phyloP scores from a whole-genome alignment of 1,140 invertebrate genomes.

The Drosophila santomea region DNA sequence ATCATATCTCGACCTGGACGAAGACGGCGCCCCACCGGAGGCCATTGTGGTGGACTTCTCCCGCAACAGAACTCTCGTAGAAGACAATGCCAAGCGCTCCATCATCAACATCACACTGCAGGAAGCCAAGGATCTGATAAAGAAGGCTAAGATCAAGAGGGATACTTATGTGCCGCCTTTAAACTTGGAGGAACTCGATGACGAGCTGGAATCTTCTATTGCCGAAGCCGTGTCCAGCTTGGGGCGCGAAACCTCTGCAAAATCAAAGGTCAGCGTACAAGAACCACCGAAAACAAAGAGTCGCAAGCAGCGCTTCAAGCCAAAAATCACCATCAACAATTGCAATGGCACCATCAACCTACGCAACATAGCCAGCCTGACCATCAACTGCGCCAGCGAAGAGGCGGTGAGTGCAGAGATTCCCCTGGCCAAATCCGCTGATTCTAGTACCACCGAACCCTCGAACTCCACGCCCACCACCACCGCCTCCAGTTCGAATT shows the following conservation, averaged over 20 bases:
- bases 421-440: conserved; percentile 45
- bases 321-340: conserved; percentile 84
- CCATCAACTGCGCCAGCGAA: conserved; percentile 81
- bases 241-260: conserved; percentile 53
- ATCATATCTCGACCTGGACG: conserved; percentile 51
- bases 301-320: conserved; percentile 72
- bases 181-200: conserved; percentile 76
- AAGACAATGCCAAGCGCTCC: conserved; percentile 73
- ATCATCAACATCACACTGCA: conserved; percentile 82
- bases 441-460: conserved; percentile 29
- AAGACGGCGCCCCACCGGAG: conserved; percentile 79
- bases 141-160: conserved; percentile 62
- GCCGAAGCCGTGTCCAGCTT: conserved; percentile 78
- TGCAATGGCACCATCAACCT: conserved; percentile 84
- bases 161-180: conserved; percentile 65
- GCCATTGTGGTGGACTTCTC: conserved; percentile 86
- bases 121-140: conserved; percentile 77
- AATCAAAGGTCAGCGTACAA: conserved; percentile 39
- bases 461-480: conserved; percentile 50
- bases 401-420: conserved; percentile 70
- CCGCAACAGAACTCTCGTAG: conserved; percentile 75
- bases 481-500: conserved; percentile 69
- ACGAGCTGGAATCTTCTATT: conserved; percentile 80
- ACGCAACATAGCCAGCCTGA: conserved; percentile 80
- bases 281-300: conserved; percentile 45